Percentiles rank a stretch among this genome's conserved stretches.
These are phyloP conservation scores for Dendrocincla tyrannina DNA, from an alignment of 2,797 vertebrate genomes.

Conservation along the genomic window DNA sequence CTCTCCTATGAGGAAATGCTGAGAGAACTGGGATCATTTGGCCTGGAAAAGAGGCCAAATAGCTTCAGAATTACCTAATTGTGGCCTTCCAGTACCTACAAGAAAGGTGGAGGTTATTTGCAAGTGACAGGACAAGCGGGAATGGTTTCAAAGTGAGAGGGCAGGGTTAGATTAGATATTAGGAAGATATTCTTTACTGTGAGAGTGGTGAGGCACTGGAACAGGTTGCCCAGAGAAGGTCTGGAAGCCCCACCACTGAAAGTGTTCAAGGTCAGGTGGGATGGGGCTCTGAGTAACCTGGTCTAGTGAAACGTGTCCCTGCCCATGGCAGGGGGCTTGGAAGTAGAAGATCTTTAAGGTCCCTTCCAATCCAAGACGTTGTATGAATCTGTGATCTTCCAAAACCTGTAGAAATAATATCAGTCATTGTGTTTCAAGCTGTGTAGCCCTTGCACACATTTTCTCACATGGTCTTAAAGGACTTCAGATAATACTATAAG, in stretches of 20 bases:
- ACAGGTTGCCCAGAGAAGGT: background rate
- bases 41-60: background rate
- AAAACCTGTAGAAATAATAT: background rate
- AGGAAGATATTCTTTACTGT: background rate
- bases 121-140: background rate
- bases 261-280: background rate
- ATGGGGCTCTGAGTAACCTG: background rate
- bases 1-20: background rate
- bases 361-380: background rate
- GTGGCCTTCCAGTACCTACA: background rate
- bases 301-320: background rate
- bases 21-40: fast-evolving
- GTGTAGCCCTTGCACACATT: background rate
- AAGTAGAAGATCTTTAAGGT: background rate
- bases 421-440: background rate
- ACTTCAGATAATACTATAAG: background rate
- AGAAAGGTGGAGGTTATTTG: background rate
- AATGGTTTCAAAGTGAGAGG: background rate
- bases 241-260: background rate
- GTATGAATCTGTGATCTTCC: background rate
- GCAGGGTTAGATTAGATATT: background rate
- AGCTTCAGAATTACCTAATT: background rate
- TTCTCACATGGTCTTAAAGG: background rate
- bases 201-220: background rate
- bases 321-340: background rate